Conservation (phyloP, 2,888 invertebrate genomes). For the Acrocera orbiculus region DNA sequence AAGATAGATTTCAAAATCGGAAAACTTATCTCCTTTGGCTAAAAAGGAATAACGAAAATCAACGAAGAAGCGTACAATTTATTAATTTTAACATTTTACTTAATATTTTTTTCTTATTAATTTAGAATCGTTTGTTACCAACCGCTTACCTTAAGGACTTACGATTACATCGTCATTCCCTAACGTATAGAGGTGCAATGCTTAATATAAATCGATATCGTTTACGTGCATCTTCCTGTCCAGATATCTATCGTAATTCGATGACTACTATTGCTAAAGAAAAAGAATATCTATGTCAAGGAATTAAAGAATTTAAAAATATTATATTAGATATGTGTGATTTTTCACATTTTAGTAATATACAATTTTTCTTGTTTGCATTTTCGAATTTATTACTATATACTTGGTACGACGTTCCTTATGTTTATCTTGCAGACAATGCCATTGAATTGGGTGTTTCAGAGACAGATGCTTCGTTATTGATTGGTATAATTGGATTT, state of each 20-base stretch:
- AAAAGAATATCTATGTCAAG: slow-evolving; percentile 49
- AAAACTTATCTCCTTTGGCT: slow-evolving; percentile 13
- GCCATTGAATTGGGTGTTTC: slow-evolving; percentile 53
- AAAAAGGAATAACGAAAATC: slow-evolving; percentile 6
- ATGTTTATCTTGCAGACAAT: slow-evolving; percentile 75
- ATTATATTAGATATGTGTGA: slow-evolving; percentile 60
- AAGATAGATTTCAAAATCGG: slow-evolving; percentile 10
- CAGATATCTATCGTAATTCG: slow-evolving; percentile 73
- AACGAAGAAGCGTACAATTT: neutral
- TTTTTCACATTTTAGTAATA: slow-evolving; percentile 60
- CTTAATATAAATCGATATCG: slow-evolving; percentile 65
- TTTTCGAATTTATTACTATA: slow-evolving; percentile 79
- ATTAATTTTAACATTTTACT: neutral
- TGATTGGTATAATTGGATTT: slow-evolving; percentile 75
- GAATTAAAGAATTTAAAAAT: slow-evolving; percentile 61
- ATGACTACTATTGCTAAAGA: slow-evolving; percentile 74
- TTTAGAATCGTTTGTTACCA: slow-evolving; percentile 9
- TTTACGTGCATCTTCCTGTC: slow-evolving; percentile 71
- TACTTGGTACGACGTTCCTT: slow-evolving; percentile 86
- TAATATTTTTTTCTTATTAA: slow-evolving; percentile 1
- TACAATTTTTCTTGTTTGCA: slow-evolving; percentile 58
- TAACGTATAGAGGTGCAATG: slow-evolving; percentile 75
- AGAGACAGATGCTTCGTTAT: slow-evolving; percentile 55
- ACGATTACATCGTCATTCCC: slow-evolving; percentile 54
- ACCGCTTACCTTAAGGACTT: slow-evolving; percentile 52